Evolutionary conservation across 2,888 invertebrate species (phyloP).

Genomic region (Xylota sylvarum): DNA sequence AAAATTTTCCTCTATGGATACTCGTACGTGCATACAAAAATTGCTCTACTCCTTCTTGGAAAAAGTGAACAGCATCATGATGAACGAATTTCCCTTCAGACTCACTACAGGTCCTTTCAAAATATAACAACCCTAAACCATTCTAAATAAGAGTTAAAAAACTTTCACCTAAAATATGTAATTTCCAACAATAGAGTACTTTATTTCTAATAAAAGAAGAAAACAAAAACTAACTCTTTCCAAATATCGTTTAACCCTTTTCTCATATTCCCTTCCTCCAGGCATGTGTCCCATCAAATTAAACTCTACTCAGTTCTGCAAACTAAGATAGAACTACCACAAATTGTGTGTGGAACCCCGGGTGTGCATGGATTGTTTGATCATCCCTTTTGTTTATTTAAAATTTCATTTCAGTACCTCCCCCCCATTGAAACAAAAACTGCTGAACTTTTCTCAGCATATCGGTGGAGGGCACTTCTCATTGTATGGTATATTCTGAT

Average conservation of each 20-base stretch:
- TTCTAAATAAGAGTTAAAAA: not conserved
- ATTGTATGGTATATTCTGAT: not conserved
- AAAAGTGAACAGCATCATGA: no score
- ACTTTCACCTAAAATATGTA: not conserved
- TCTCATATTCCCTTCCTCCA: not conserved
- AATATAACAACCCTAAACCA: no score
- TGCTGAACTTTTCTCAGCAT: not conserved
- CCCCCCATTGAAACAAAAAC: not conserved
- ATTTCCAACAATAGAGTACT: not conserved
- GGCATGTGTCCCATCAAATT: not conserved
- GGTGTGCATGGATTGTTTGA: not conserved
- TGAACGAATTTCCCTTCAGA: no score
- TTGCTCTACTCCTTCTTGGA: no score
- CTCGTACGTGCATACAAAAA: no score
- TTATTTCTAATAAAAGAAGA: not conserved
- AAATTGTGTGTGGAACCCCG: not conserved
- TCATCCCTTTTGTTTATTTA: constrained; percentile 37
- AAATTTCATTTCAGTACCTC: constrained; percentile 40
- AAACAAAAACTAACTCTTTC: not conserved
- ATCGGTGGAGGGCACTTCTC: not conserved
- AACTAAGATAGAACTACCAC: constrained; percentile 11
- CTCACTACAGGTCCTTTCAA: no score
- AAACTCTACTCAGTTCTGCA: not conserved
- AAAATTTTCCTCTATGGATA: no score
- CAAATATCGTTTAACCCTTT: not conserved